Conservation (phyloP, 2,797 vertebrate genomes). For the Myotis myotis region DNA sequence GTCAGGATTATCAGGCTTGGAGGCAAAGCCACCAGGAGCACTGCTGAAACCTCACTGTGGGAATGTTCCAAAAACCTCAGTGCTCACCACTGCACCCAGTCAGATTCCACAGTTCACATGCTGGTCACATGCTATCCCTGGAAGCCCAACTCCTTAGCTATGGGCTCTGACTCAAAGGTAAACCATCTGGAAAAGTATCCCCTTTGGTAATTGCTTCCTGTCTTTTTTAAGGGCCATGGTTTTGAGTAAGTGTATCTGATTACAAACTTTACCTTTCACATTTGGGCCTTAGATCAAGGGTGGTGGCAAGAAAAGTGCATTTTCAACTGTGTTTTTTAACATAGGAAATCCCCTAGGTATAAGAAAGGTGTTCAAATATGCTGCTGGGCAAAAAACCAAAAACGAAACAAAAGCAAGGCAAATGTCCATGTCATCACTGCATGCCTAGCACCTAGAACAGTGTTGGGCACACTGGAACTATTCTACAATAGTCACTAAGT, state of each 20-base stretch:
- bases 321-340: background rate
- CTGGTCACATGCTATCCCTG: background rate
- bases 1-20: background rate
- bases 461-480: background rate
- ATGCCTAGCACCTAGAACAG: background rate
- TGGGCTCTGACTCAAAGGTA: background rate
- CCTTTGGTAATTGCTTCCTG: background rate
- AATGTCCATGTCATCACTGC: background rate
- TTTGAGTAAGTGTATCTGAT: background rate
- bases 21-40: background rate
- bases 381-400: background rate
- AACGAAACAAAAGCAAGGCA: background rate
- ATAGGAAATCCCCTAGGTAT: background rate
- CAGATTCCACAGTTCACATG: too few relatives aligned
- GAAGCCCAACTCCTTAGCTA: background rate
- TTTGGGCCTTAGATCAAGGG: background rate
- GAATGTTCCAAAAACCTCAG: background rate
- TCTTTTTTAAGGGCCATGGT: background rate
- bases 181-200: background rate
- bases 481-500: background rate
- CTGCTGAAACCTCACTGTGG: background rate
- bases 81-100: accelerated
- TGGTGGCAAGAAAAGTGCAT: background rate
- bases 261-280: background rate
- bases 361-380: background rate